Percentiles rank a stretch among this genome's conserved stretches.
Conservation (phyloP, 1,140 invertebrate genomes). For the Drosophila cardini region DNA sequence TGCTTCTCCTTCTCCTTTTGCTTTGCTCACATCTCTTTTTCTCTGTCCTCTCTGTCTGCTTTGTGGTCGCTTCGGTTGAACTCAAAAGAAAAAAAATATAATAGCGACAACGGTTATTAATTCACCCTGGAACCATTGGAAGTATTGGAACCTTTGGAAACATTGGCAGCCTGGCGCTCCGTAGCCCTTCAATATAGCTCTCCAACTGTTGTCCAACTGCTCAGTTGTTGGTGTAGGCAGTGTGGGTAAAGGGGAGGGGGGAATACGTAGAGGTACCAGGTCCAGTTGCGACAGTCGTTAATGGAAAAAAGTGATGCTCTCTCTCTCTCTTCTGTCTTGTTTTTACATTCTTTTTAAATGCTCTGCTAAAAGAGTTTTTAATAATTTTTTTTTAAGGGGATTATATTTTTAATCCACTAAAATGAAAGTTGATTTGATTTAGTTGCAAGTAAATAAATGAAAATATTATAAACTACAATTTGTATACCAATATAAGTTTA, state of each 20-base stretch:
- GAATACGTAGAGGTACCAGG: neutral
- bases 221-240: neutral
- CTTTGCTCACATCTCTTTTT: conserved; percentile 13
- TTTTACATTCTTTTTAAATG: conserved; percentile 14
- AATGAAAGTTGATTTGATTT: no score
- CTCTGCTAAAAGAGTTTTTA: neutral
- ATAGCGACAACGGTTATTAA: conserved; percentile 68
- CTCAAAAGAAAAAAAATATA: conserved; percentile 42
- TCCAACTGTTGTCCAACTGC: conserved; percentile 24
- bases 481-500: no score
- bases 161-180: conserved; percentile 25
- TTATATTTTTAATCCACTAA: no score
- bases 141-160: conserved; percentile 14
- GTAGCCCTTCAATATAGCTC: conserved; percentile 17
- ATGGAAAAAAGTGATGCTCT: conserved; percentile 57
- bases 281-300: conserved; percentile 40
- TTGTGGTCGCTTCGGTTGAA: conserved; percentile 47
- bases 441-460: neutral
- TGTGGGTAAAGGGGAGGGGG: neutral
- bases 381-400: neutral
- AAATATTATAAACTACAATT: no score
- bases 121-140: conserved; percentile 48
- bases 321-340: conserved; percentile 2
- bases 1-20: conserved; percentile 25
- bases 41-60: conserved; percentile 17